A percentile compares a stretch with the other conserved stretches of the same genome.
Evolutionary conservation across 2,888 invertebrate genomes (phyloP).

Genomic region (Stenoptilia bipunctidactyla): DNA sequence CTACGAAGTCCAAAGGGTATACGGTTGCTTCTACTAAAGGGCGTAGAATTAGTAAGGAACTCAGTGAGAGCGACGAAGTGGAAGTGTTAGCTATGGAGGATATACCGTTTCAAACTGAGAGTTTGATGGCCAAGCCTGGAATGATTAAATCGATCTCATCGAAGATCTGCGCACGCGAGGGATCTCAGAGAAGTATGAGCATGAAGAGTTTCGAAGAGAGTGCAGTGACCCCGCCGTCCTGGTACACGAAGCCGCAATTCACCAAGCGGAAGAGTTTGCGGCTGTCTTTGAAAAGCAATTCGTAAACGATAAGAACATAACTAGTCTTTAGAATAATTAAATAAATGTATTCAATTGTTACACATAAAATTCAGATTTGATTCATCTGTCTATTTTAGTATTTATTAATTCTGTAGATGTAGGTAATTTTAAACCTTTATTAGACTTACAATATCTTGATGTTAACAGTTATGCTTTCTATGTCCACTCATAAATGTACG

Average conservation of each 20-base stretch:
- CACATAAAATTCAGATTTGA: too few species aligned
- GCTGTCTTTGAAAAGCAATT: constrained; percentile 37
- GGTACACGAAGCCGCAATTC: constrained; percentile 67
- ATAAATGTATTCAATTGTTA: too few species aligned
- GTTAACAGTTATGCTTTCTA: too few species aligned
- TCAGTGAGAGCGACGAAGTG: constrained; percentile 56
- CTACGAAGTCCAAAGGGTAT: constrained; percentile 43
- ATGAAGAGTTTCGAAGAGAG: constrained; percentile 50
- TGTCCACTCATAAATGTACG: too few species aligned
- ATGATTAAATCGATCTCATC: constrained; percentile 42
- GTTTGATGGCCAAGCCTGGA: constrained; percentile 16
- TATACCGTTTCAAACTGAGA: constrained; percentile 41
- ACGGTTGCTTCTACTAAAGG: constrained; percentile 35
- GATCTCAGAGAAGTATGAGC: constrained; percentile 41
- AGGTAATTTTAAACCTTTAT: too few species aligned
- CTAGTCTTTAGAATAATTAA: too few species aligned
- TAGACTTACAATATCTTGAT: too few species aligned
- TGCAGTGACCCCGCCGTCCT: constrained; percentile 56
- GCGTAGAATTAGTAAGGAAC: constrained; percentile 46
- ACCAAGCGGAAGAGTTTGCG: constrained; percentile 58
- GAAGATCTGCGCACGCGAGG: constrained; percentile 35
- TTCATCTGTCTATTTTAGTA: too few species aligned
- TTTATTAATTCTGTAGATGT: too few species aligned
- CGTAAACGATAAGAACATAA: background rate
- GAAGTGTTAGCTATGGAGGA: constrained; percentile 68